Base-by-base conservation (phyloP, 2,888 invertebrate genomes). In the Plemyria rubiginata region DNA sequence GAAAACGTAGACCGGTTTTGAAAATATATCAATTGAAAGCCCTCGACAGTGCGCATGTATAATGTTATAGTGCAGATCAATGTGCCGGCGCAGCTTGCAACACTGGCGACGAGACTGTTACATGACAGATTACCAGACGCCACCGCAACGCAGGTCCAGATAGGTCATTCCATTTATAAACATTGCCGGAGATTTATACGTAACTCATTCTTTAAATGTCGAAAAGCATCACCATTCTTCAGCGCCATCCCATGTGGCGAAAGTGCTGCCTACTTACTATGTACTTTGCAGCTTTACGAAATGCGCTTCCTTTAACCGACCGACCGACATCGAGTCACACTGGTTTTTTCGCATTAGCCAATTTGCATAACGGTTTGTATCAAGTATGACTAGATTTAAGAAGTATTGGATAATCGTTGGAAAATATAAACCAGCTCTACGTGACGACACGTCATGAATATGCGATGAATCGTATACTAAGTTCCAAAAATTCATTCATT, bases 11-110 rank as follows among this genome's bases (percentile, higher is more conserved):
- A 90, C 90, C 85, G 88, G 88, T 90, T 90, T 86, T 80, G 82
- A 86, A 90, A 89, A 91, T 92, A 89, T 88, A 92, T 90, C 88
- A 90, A 88, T 90, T 88, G 89, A 86, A 90, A 89, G 86, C 84
- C 83, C 80, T 84, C 80, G 77, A 74, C 77, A 74, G 72, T 73
- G 80, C 78, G 84, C 79, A 84, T 87, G 86, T 87, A 85, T 87
- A 86, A 88, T 88, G 83, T 88, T 88, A 91, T 90, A 89, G 86
- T 90, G 84, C 78, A 76, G 79, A 78, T 80, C 78, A 70, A 69
- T 75, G 76, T 74, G 70, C 76, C 71, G 67, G 68, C 67, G 66
- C 70, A 70, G 66, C 79, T 88, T 90, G 84, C 88, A 79, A 87
- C 86, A 88, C 76, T 73, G 68, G 67, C 72, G 76, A 80, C 79